These are phyloP conservation scores for Heterodera carotae DNA, from an alignment of 1,140 invertebrate genomes.

Conservation along the genomic window DNA sequence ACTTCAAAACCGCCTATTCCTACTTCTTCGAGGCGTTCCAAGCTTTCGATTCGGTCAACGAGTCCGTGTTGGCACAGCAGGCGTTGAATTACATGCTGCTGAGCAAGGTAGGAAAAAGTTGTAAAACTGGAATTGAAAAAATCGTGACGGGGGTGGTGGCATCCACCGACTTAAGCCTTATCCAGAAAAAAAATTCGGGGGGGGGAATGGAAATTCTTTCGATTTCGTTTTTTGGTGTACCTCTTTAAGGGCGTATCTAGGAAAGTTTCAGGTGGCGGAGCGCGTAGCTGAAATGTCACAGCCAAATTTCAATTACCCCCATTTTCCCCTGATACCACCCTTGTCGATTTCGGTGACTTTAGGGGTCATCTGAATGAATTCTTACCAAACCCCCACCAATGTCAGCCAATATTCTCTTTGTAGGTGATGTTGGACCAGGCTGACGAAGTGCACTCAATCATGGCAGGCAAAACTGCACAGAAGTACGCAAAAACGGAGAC, in stretches of 20 bases:
- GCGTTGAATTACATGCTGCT: constrained; percentile 98
- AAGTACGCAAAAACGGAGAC: constrained; percentile 94
- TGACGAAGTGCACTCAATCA: constrained; percentile 91
- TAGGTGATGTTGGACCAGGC: constrained; percentile 70
- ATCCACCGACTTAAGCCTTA: too few species aligned
- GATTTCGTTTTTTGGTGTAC: constrained; percentile 69
- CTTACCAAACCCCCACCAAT: too few species aligned
- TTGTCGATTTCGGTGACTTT: too few species aligned
- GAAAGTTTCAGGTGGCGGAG: too few species aligned
- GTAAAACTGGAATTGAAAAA: background rate
- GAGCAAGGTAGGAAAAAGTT: constrained; percentile 88
- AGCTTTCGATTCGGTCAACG: constrained; percentile 87
- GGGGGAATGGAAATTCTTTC: constrained; percentile 6
- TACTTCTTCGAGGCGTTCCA: constrained; percentile 99
- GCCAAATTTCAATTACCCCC: too few species aligned
- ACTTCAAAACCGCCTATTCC: constrained; percentile 99
- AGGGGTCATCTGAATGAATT: too few species aligned
- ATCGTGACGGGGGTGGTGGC: too few species aligned
- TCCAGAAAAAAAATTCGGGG: background rate
- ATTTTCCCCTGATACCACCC: too few species aligned
- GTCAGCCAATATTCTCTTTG: too few species aligned
- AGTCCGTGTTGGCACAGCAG: constrained; percentile 81
- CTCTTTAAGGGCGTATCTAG: too few species aligned
- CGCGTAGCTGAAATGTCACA: too few species aligned
- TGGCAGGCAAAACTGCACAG: constrained; percentile 91